Evolutionary conservation across 1,140 invertebrate species (phyloP).

Genomic region (Homarus americanus): DNA sequence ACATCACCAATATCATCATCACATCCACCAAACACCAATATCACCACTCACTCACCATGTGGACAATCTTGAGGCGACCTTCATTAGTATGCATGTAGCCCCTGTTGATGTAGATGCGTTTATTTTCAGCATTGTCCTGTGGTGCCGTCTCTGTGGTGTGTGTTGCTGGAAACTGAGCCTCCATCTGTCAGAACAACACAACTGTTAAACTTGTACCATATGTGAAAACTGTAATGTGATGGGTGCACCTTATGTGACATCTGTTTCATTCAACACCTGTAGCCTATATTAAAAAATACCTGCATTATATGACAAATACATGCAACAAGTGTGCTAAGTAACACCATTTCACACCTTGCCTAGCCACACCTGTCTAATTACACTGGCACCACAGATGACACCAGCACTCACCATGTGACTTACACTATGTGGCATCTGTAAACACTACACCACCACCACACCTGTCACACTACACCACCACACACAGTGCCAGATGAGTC

Average conservation of each 20-base stretch:
- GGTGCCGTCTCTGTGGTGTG: conserved; percentile 21
- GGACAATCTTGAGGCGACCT: conserved; percentile 11
- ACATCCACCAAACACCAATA: no score
- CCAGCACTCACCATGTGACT: no score
- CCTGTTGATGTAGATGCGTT: conserved; percentile 16
- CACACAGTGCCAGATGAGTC: no score
- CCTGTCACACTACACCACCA: background rate
- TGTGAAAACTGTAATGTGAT: background rate
- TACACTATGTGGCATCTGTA: background rate
- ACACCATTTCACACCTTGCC: no score
- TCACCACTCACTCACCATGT: background rate
- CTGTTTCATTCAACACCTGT: no score
- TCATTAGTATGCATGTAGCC: background rate
- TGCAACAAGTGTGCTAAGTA: no score
- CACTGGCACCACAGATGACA: no score
- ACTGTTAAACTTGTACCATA: background rate
- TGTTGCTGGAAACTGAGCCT: conserved; percentile 2
- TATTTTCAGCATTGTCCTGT: background rate
- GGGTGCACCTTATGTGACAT: no score
- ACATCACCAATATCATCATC: no score
- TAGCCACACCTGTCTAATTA: no score
- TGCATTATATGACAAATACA: no score
- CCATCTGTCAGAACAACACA: background rate
- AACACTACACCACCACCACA: background rate
- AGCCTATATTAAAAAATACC: no score